A percentile compares a stretch with the other conserved stretches of the same genome.
Evolutionary conservation across 2,797 vertebrate genomes (phyloP).

Genomic region (Jordanella pulchra): DNA sequence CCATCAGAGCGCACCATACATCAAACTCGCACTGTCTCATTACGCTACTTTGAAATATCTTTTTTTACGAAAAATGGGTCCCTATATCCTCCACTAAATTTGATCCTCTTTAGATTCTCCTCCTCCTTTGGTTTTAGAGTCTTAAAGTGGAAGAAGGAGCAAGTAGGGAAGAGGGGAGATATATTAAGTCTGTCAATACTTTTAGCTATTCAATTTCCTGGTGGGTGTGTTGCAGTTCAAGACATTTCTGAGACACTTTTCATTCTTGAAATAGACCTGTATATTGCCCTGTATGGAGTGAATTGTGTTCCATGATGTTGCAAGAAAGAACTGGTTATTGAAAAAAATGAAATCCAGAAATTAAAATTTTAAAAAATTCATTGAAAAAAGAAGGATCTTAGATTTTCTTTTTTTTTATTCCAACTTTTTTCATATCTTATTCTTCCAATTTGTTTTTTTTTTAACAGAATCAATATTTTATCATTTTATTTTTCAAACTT

Average conservation of each 20-base stretch:
- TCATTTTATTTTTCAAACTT: no score
- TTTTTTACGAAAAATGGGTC: neutral
- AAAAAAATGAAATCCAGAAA: no score
- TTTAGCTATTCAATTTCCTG: constrained; percentile 53
- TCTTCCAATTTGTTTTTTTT: no score
- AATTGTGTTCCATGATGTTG: no score
- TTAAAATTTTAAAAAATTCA: no score
- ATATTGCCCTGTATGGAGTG: no score
- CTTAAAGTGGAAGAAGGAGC: constrained; percentile 26
- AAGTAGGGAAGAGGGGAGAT: constrained; percentile 21
- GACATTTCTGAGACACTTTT: constrained; percentile 4
- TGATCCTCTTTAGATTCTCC: neutral
- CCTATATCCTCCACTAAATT: neutral
- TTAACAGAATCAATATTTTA: no score
- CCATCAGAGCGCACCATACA: neutral
- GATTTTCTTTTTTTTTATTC: no score
- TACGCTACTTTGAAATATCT: neutral
- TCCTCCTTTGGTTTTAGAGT: constrained; percentile 32
- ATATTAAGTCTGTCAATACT: constrained; percentile 52
- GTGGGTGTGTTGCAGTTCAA: constrained; percentile 4
- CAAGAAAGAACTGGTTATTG: no score
- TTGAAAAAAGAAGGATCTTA: no score
- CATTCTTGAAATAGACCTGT: neutral
- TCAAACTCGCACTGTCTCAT: constrained; percentile 9
- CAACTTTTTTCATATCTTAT: no score